These are phyloP conservation scores for Scopus umbretta DNA, from an alignment of 2,113 vertebrate species.

Conservation along the genomic window DNA sequence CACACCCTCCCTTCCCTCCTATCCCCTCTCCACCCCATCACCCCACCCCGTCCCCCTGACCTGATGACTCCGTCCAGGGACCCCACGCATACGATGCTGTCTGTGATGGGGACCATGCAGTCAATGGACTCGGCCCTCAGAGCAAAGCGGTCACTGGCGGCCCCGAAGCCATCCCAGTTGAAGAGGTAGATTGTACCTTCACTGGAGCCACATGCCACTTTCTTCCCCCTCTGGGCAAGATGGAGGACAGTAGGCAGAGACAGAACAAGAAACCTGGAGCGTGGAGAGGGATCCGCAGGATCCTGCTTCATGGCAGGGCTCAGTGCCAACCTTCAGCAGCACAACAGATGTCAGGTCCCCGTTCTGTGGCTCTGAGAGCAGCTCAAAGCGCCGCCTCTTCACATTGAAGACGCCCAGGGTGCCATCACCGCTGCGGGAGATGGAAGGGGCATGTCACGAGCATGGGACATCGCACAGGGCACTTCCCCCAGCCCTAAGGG, in stretches of 20 bases:
- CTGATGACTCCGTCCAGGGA: slow-evolving; percentile 91
- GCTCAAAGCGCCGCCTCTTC: slow-evolving; percentile 85
- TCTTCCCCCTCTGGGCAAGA: slow-evolving; percentile 77
- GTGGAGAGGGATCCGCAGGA: accelerated
- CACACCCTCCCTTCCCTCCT: neutral
- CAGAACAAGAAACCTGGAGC: accelerated
- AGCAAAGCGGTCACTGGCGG: slow-evolving; percentile 91
- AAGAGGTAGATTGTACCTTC: slow-evolving; percentile 94
- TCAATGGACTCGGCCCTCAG: slow-evolving; percentile 88
- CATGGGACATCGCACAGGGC: accelerated
- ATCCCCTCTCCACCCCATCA: too few relatives aligned
- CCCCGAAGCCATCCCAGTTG: slow-evolving; percentile 95
- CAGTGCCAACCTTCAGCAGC: slow-evolving; percentile 82
- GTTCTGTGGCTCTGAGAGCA: slow-evolving; percentile 88
- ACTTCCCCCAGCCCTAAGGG: too few relatives aligned
- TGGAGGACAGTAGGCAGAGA: neutral
- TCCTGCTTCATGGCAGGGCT: accelerated
- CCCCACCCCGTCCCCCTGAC: slow-evolving; percentile 52
- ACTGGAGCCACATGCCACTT: slow-evolving; percentile 90
- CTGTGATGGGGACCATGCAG: slow-evolving; percentile 83
- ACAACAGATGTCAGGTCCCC: slow-evolving; percentile 87
- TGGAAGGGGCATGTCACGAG: accelerated
- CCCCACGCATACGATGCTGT: slow-evolving; percentile 87
- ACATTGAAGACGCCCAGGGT: slow-evolving; percentile 92
- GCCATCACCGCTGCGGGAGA: slow-evolving; percentile 84